Evolutionary conservation across 2,888 invertebrate genomes (phyloP).

Genomic region (Xylophagus ater): DNA sequence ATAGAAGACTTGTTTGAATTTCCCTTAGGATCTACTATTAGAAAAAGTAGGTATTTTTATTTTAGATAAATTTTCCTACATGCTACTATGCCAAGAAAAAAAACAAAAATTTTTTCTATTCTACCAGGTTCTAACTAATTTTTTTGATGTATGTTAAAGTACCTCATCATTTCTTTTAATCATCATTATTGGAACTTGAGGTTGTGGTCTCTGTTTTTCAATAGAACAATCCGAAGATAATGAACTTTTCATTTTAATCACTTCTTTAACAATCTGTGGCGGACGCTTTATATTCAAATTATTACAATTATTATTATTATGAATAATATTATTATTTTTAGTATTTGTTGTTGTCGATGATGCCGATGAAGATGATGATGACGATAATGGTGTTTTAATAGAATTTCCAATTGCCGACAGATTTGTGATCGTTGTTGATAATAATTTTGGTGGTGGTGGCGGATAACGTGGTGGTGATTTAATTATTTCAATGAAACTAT

Average conservation of each 20-base stretch:
- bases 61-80: not conserved
- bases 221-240: conserved; percentile 24
- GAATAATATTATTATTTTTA: conserved; percentile 11
- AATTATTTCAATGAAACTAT: conserved; percentile 71
- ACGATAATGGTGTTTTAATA: no score
- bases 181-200: conserved; percentile 26
- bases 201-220: conserved; percentile 25
- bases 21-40: no score
- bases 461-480: conserved; percentile 63
- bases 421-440: no score
- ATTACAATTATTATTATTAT: not conserved
- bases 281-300: conserved; percentile 19
- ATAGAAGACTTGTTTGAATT: no score
- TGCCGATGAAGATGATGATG: conserved; percentile 29
- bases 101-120: conserved; percentile 1
- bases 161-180: conserved; percentile 30
- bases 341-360: conserved; percentile 23
- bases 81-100: not conserved
- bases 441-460: conserved; percentile 42
- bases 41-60: not conserved
- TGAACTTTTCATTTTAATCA: conserved; percentile 25
- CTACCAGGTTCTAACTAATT: not conserved
- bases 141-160: conserved; percentile 16
- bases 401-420: no score
- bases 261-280: conserved; percentile 24